These are phyloP conservation scores for Arrhamphus sclerolepis DNA, from an alignment of 2,797 vertebrate species.

Conservation along the genomic window DNA sequence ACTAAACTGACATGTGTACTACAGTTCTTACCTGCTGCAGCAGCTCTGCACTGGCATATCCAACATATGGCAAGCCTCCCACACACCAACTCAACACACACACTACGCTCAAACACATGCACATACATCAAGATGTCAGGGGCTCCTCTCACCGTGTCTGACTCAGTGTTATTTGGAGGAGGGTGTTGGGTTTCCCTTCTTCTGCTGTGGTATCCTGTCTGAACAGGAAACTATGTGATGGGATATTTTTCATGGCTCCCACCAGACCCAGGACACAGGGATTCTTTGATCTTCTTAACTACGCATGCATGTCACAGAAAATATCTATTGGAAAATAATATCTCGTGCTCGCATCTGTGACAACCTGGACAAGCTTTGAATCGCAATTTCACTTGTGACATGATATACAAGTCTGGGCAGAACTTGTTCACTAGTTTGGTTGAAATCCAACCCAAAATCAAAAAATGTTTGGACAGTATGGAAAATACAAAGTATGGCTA, in stretches of 20 bases:
- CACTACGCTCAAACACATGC: conserved; percentile 13
- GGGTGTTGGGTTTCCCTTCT: conserved; percentile 72
- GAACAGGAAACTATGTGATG: conserved; percentile 61
- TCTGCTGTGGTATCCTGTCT: conserved; percentile 56
- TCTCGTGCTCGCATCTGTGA: conserved; percentile 20
- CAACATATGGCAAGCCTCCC: conserved; percentile 63
- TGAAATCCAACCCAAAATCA: conserved; percentile 5
- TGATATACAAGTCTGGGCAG: conserved; percentile 56
- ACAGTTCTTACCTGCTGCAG: conserved; percentile 42
- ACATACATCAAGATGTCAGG: conserved; percentile 50
- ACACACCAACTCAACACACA: conserved; percentile 27
- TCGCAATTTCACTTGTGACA: conserved; percentile 42
- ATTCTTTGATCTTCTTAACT: conserved; percentile 62
- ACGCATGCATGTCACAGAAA: conserved; percentile 44
- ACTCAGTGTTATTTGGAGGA: conserved; percentile 64
- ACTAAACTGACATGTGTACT: too few species aligned
- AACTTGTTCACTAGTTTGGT: conserved; percentile 7
- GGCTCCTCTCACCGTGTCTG: conserved; percentile 55
- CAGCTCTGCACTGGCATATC: conserved; percentile 44
- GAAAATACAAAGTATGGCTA: too few species aligned
- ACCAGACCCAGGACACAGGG: conserved; percentile 25
- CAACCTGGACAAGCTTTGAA: conserved; percentile 49
- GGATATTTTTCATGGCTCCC: conserved; percentile 53
- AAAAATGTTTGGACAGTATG: too few species aligned
- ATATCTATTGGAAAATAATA: conserved; percentile 51